phyloP scores from a whole-genome alignment of 2,888 invertebrate genomes.

The Clunio marinus region DNA sequence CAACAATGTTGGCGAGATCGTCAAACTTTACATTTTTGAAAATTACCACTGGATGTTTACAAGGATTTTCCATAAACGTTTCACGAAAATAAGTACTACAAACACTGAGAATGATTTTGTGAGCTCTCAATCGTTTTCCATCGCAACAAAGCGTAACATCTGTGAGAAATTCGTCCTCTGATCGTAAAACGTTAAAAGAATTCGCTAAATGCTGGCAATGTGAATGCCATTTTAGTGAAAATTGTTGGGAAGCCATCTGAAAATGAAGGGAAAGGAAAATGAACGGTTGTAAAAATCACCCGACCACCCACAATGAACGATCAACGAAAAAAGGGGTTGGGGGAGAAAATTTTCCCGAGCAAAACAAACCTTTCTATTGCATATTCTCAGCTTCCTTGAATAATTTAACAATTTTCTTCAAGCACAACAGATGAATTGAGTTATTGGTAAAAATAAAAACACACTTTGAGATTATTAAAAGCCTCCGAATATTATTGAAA shows the following conservation, averaged over 20 bases:
- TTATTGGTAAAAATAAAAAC: no score
- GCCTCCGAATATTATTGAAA: no score
- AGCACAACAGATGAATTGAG: no score
- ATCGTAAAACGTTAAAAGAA: slow-evolving; percentile 69
- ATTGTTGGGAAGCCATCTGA: slow-evolving; percentile 62
- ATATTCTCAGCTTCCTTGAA: background rate
- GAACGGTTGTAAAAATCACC: background rate
- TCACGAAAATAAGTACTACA: slow-evolving; percentile 77
- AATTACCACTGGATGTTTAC: slow-evolving; percentile 75
- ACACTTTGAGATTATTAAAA: no score
- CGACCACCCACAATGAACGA: slow-evolving; percentile 1
- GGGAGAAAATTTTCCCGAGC: slow-evolving; percentile 14
- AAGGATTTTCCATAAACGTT: slow-evolving; percentile 70
- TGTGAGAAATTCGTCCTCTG: slow-evolving; percentile 63
- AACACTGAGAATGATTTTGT: slow-evolving; percentile 78
- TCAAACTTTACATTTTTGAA: slow-evolving; percentile 74
- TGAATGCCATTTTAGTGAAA: slow-evolving; percentile 83
- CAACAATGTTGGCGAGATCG: slow-evolving; percentile 71
- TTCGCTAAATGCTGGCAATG: slow-evolving; percentile 75
- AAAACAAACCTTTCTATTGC: slow-evolving; percentile 1
- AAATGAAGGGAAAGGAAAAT: background rate
- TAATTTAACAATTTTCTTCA: background rate
- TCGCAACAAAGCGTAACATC: slow-evolving; percentile 84
- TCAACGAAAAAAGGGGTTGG: background rate
- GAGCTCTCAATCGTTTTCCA: slow-evolving; percentile 76